Conservation (phyloP, 2,113 vertebrate genomes). For the Todiramphus chloris region DNA sequence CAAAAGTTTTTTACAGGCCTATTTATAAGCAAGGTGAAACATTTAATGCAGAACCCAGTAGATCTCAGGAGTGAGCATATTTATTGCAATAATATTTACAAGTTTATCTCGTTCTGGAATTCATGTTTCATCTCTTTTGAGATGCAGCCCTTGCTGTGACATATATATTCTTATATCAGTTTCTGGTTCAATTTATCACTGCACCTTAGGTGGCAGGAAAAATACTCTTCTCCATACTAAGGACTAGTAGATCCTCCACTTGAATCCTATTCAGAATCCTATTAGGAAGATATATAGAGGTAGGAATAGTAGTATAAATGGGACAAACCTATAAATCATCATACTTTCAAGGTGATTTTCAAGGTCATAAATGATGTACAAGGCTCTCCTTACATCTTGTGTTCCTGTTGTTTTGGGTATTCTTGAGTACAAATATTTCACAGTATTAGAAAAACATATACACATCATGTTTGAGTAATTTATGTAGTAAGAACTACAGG, state of each 20-base stretch:
- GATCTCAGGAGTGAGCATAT: background rate
- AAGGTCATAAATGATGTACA: background rate
- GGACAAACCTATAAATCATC: background rate
- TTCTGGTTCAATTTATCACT: slow-evolving; percentile 28
- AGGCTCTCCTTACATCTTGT: background rate
- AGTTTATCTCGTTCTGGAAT: background rate
- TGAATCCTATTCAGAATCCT: background rate
- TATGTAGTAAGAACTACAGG: background rate
- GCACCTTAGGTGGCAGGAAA: background rate
- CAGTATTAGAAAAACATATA: background rate
- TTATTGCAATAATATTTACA: slow-evolving; percentile 12
- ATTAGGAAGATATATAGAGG: background rate
- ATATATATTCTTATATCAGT: slow-evolving; percentile 14
- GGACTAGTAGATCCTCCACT: background rate
- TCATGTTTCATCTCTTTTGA: background rate
- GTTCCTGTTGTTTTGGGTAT: background rate
- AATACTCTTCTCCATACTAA: background rate
- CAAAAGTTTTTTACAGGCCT: background rate
- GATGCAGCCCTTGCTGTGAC: background rate
- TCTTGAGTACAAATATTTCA: background rate
- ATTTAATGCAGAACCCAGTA: background rate
- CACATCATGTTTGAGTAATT: background rate
- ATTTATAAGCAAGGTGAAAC: background rate
- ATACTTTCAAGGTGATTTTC: background rate
- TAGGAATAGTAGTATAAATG: background rate